phyloP scores from a whole-genome alignment of 2,113 vertebrate genomes.

The Labeo rohita region DNA sequence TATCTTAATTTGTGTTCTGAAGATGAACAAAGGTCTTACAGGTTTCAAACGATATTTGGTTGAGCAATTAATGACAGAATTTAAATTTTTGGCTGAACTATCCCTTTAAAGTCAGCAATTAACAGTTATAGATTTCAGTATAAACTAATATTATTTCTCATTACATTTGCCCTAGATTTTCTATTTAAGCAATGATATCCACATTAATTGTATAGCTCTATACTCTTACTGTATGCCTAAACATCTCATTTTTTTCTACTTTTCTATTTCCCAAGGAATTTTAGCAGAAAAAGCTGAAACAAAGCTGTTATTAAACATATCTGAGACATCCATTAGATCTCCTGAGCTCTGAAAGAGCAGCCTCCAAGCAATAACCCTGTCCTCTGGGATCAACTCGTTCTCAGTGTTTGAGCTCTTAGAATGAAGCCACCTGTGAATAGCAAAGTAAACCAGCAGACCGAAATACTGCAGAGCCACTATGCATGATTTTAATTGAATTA shows the following conservation, averaged over 20 bases:
- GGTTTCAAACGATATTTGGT: no score
- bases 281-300: background rate
- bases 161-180: background rate
- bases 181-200: background rate
- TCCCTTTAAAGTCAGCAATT: background rate
- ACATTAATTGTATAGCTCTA: background rate
- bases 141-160: background rate
- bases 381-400: background rate
- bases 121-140: background rate
- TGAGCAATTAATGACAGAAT: no score
- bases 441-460: constrained; percentile 36
- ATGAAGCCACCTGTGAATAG: constrained; percentile 6
- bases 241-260: background rate
- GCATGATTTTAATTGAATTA: background rate
- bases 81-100: no score
- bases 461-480: background rate
- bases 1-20: no score
- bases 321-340: background rate
- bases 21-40: no score
- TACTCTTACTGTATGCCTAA: background rate
- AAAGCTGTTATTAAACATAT: background rate
- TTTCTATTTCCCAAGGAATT: background rate
- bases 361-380: background rate
- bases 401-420: constrained; percentile 9
- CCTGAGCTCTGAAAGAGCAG: background rate